These are phyloP conservation scores for Tinea trinotella DNA, from an alignment of 2,888 invertebrate genomes.

Conservation along the genomic window DNA sequence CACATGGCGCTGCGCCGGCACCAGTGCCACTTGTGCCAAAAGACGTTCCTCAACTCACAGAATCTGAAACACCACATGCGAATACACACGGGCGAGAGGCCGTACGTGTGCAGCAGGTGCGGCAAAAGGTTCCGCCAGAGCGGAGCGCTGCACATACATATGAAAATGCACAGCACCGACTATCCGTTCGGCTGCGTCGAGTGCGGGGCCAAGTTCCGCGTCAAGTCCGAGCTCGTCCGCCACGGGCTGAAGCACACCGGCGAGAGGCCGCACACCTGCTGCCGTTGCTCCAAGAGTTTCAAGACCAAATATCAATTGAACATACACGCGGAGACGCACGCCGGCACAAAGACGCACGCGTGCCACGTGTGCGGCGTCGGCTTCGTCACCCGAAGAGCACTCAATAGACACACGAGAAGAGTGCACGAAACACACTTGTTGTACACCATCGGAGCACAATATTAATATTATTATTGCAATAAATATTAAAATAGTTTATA, in stretches of 20 bases:
- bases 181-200: slow-evolving; percentile 73
- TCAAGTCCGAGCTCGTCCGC: slow-evolving; percentile 67
- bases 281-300: slow-evolving; percentile 69
- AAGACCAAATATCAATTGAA: slow-evolving; percentile 73
- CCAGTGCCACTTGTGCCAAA: slow-evolving; percentile 66
- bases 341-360: slow-evolving; percentile 66
- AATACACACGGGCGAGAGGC: slow-evolving; percentile 59
- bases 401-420: slow-evolving; percentile 61
- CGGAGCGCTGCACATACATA: slow-evolving; percentile 76
- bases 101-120: slow-evolving; percentile 69
- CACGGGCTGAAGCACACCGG: slow-evolving; percentile 75
- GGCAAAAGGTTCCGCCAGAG: slow-evolving; percentile 77
- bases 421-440: too few species aligned
- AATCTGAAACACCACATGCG: slow-evolving; percentile 58
- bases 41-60: slow-evolving; percentile 62
- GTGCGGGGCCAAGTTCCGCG: slow-evolving; percentile 74
- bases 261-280: slow-evolving; percentile 74
- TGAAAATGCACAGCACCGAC: slow-evolving; percentile 68
- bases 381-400: slow-evolving; percentile 67
- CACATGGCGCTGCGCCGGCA: slow-evolving; percentile 74
- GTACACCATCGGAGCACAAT: too few species aligned
- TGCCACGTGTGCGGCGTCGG: slow-evolving; percentile 69
- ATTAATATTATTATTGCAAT: too few species aligned
- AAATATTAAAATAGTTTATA: too few species aligned
- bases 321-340: slow-evolving; percentile 66